phyloP scores from a whole-genome alignment of 2,797 vertebrate species.

The Furcifer pardalis region DNA sequence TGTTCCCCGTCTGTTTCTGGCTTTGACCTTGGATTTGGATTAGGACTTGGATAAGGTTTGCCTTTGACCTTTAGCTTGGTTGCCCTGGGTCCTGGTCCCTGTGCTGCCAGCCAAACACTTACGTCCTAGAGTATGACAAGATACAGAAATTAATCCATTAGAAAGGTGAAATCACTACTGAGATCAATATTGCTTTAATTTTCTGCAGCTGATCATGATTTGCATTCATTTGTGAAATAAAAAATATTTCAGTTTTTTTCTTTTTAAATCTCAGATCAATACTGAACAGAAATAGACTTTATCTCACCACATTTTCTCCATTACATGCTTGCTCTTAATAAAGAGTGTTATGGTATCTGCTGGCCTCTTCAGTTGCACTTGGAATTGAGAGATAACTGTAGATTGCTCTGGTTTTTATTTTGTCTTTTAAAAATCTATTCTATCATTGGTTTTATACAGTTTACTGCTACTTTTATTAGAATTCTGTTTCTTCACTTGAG shows the following conservation, averaged over 20 bases:
- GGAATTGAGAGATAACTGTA: background rate
- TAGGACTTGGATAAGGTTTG: no score
- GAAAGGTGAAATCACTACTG: conserved; percentile 16
- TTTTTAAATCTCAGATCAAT: background rate
- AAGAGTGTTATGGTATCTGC: background rate
- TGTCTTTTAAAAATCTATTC: background rate
- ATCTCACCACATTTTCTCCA: background rate
- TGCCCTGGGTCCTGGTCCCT: no score
- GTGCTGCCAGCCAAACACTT: no score
- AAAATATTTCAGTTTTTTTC: conserved; percentile 23
- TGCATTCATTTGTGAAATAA: conserved; percentile 27
- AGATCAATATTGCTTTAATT: conserved; percentile 39
- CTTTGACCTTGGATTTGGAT: no score
- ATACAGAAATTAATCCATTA: conserved; percentile 15
- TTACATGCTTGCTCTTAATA: background rate
- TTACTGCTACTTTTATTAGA: background rate
- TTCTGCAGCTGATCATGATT: conserved; percentile 36
- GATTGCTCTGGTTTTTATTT: background rate
- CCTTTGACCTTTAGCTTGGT: no score
- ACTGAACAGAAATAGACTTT: background rate
- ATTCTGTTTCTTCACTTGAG: background rate
- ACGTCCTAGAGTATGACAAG: no score
- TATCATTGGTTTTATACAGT: background rate
- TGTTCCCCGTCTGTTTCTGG: no score
- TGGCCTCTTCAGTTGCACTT: background rate